Base-by-base conservation (phyloP, 2,888 invertebrate genomes). In the Willowsia nigromaculata region DNA sequence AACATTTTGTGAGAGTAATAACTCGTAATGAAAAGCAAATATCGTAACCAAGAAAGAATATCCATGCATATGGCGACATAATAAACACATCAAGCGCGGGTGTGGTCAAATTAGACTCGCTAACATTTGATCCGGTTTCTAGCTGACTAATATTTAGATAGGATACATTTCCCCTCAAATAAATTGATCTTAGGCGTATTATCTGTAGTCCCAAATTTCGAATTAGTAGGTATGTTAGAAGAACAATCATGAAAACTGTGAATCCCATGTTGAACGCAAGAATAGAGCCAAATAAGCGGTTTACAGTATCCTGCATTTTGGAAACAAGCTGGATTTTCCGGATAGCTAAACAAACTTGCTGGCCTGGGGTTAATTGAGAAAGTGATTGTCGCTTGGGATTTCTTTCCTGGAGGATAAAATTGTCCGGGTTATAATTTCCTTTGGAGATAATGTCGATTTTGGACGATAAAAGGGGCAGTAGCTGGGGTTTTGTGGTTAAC, bases 241-340 rank as follows among this genome's bases (percentile, higher is more conserved):
- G 18, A n/a, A 90, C 82, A 9, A 80, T 27, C 85, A 88, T 88
- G n/a, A 81, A 85, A n/a, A 88, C 56, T 3, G 85, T 56, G 27
- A 90, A 82, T 3, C 82, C 88, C 9, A 85, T 18, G 37, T 90
- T 81, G 7, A 88, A 3, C 3, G 85, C 88, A 15, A 90, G 76
- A 18, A 88, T 40, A 3, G 62, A 9, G 0, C 90, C 82, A 33
- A 88, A 90, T 9, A 90, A 30, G 4, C 56, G 43, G 50, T 90
- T 90, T 4, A 40, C 43, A 13, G 43, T 47, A 6, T 59, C 62
- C 43, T 90, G 90, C 80, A 90, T 88, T 11, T 81, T 56, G 18
- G 74, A 25, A 11, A 90, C 85, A 9, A 25, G 50, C 27, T 88
- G 81, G 40, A 81, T 71, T 71, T 87, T 80, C 18, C 81, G 37